These are phyloP conservation scores for Neoarius graeffei DNA, from an alignment of 2,113 vertebrate genomes.

Conservation along the genomic window DNA sequence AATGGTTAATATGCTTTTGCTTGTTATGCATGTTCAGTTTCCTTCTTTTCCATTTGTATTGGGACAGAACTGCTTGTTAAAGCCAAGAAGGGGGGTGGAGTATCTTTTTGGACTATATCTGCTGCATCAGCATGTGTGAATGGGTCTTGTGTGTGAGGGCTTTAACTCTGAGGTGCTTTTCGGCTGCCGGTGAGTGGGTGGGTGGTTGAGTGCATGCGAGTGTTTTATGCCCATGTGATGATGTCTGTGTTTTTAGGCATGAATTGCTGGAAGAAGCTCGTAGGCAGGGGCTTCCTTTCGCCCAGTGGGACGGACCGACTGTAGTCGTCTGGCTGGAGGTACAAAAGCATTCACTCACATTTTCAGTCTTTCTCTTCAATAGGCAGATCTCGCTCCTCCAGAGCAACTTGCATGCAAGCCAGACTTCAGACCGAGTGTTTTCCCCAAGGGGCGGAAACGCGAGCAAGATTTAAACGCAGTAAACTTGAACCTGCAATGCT, in stretches of 20 bases:
- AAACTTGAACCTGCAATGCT: neutral
- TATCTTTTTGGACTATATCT: slow-evolving; percentile 5
- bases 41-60: neutral
- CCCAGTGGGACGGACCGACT: slow-evolving; percentile 96
- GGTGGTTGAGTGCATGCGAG: slow-evolving; percentile 7
- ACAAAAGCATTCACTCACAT: slow-evolving; percentile 1
- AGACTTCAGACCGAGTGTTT: neutral
- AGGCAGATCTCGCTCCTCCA: neutral
- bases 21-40: slow-evolving; percentile 14
- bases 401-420: neutral
- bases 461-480: neutral
- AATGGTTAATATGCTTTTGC: neutral
- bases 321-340: slow-evolving; percentile 98
- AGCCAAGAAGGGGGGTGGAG: neutral
- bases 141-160: neutral
- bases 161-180: neutral
- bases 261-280: slow-evolving; percentile 96
- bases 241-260: slow-evolving; percentile 70
- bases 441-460: neutral
- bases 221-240: neutral
- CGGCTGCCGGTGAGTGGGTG: neutral
- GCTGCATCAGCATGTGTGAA: slow-evolving; percentile 21
- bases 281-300: slow-evolving; percentile 90
- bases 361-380: neutral
- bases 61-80: neutral